Base-by-base conservation (phyloP, 2,113 vertebrate genomes). In the Sarotherodon lohbergeri region DNA sequence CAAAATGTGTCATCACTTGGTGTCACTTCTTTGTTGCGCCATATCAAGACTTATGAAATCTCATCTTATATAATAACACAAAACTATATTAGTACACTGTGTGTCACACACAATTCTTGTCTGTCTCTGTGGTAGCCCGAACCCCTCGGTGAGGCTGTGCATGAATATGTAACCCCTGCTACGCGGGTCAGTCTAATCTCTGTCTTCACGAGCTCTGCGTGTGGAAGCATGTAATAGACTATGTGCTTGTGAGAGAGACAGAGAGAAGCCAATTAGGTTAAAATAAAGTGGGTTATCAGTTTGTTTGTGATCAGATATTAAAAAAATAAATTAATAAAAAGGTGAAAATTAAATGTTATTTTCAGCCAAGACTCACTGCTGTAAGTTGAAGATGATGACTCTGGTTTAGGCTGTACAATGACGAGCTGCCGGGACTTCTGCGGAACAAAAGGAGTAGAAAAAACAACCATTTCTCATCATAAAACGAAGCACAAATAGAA, bases 361-460 rank as follows among this genome's bases (percentile, higher is more conserved):
- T 76, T 83, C 1, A 68, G 54, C 57, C 5, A 48, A 83, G 56
- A 93, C 95, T 96, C 73, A 96, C 96, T 85, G 92, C 83, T 91
- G 92, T 90, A 93, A n/a, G 46, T 78, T 12, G 86, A 86, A 17
- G 83, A 86, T 3, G 84, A 80, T 2, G 85, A 89, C 6, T 92
- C 93, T n/a, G 92, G 54, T 84, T 88, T 89, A 9, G 93, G 91
- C 88, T 96, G 96, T 5, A 96, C 94, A 24, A 97, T 89, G 27
- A 96, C 36, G 32, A 97, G 89, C 90, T 96, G 95, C 81, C 68
- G 89, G 7, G 90, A 88, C 80, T 81, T 93, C 96, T 96, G 93
- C 3, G 24, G 1, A 56, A 63, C 7, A 80, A 61, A 63, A 63
- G 68, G 4, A 82, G 2, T 50, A 50, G 4, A 29, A 78, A 11